Evolutionary conservation across 2,888 invertebrate species (phyloP), one percentile per base, ranked within the genome.

Genomic region (Temnothorax rugatulus): DNA sequence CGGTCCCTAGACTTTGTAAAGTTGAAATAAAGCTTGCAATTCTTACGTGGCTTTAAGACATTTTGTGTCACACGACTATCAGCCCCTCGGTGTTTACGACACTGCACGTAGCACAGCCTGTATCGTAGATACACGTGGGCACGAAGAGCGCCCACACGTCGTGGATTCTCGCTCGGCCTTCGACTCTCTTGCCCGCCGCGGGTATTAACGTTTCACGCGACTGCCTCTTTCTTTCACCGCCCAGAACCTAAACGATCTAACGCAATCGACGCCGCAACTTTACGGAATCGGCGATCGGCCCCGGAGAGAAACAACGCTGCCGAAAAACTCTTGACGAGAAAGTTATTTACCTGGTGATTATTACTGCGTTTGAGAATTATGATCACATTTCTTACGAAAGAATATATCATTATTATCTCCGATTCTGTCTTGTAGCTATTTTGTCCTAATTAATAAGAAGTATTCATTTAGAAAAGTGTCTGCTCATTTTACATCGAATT

Each of bases 101-200:
- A 79, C 63, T 85, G 85, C 89, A 82, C 84, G 85, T 84, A 84
- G 81, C 79, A 69, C 52, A 52, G 59, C 21, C 76, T 63, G 77
- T 68, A 68, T 66, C 59, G 75, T 75, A 57, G 85, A 79, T 64
- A 79, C 89, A 89, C 89, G 89, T 90, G 89, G 89, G 90, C 77
- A 87, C n/a, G 84, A 90, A 88, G 83, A 71, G 74, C 85, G 89
- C 90, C 90, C 88, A 91, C 90, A 83, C 87, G 82, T 90, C 88
- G 84, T 77, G 84, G 88, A 89, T 91, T 87, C 87, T 66, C 87
- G 81, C 69, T 81, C 81, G 91, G 82, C 89, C 87, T 90, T 90
- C 91, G 86, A 87, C 82, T 85, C 82, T 85, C 85, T 50, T 47
- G 87, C 50, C 59, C 66, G 52, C 52, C 47, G 41, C 59, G 79